These are phyloP conservation scores for Dendrocincla tyrannina DNA, from an alignment of 2,797 vertebrate species.

Conservation along the genomic window DNA sequence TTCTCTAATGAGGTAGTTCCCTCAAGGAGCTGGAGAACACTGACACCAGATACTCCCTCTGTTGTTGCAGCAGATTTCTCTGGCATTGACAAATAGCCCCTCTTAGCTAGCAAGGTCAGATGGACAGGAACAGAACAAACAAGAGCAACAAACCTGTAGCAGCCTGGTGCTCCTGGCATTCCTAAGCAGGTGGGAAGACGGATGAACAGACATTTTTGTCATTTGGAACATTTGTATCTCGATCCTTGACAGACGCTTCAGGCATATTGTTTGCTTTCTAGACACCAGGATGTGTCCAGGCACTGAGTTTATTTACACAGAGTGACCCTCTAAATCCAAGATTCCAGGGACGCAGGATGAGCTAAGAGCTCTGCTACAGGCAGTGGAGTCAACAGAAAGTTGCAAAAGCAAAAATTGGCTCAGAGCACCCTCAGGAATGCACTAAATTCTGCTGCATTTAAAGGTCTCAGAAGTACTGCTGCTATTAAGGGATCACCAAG, in stretches of 20 bases:
- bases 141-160: neutral
- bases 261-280: constrained; percentile 12
- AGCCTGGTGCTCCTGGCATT: neutral
- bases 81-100: constrained; percentile 34
- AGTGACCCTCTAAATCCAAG: neutral
- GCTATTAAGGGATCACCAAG: neutral
- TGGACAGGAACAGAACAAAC: constrained; percentile 42
- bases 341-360: neutral
- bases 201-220: constrained; percentile 1
- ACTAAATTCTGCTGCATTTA: neutral
- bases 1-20: constrained; percentile 33
- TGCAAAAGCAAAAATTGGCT: neutral
- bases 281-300: neutral
- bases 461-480: neutral
- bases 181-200: neutral
- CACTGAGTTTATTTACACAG: neutral
- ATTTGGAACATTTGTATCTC: neutral
- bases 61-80: constrained; percentile 27
- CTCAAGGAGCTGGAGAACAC: constrained; percentile 15
- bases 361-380: neutral
- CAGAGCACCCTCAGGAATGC: neutral
- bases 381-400: neutral
- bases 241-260: neutral
- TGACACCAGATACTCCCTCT: constrained; percentile 48
- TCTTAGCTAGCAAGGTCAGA: constrained; percentile 47